Percentiles rank a stretch among this genome's conserved stretches.
Conservation (phyloP, 2,888 invertebrate genomes). For the Caenorhabditis afra region DNA sequence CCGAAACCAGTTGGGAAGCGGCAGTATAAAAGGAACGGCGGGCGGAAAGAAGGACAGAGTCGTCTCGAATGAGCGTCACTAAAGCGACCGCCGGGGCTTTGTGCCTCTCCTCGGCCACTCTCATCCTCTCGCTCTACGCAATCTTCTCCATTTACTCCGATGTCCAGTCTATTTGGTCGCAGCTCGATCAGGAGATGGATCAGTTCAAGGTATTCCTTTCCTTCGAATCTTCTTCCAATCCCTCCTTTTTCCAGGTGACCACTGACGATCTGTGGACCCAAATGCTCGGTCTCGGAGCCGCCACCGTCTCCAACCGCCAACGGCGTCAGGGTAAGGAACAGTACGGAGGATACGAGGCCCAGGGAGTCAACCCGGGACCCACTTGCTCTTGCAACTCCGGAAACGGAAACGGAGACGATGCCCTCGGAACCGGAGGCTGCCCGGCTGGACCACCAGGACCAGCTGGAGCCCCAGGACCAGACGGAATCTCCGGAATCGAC, state of each 20-base stretch:
- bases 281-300: conserved; percentile 71
- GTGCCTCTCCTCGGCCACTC: conserved; percentile 70
- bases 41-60: conserved; percentile 41
- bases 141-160: conserved; percentile 71
- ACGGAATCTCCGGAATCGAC: conserved; percentile 64
- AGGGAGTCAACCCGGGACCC: conserved; percentile 71
- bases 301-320: conserved; percentile 67
- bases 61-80: conserved; percentile 69
- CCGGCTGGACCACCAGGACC: conserved; percentile 71
- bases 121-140: conserved; percentile 71
- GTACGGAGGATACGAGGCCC: conserved; percentile 73
- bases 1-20: conserved; percentile 31
- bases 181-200: conserved; percentile 72
- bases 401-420: conserved; percentile 70
- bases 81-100: conserved; percentile 72
- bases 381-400: conserved; percentile 70
- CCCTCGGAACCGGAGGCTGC: conserved; percentile 69
- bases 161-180: conserved; percentile 70
- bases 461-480: conserved; percentile 66
- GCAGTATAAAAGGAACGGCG: conserved; percentile 39
- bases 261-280: conserved; percentile 71
- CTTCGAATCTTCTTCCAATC: too few species aligned
- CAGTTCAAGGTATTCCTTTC: conserved; percentile 63
- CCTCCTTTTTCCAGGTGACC: conserved; percentile 53
- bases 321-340: conserved; percentile 70